A percentile compares a stretch with the other conserved stretches of the same genome.
phyloP scores from a whole-genome alignment of 2,888 invertebrate genomes.

The Oegoconia quadripuncta region DNA sequence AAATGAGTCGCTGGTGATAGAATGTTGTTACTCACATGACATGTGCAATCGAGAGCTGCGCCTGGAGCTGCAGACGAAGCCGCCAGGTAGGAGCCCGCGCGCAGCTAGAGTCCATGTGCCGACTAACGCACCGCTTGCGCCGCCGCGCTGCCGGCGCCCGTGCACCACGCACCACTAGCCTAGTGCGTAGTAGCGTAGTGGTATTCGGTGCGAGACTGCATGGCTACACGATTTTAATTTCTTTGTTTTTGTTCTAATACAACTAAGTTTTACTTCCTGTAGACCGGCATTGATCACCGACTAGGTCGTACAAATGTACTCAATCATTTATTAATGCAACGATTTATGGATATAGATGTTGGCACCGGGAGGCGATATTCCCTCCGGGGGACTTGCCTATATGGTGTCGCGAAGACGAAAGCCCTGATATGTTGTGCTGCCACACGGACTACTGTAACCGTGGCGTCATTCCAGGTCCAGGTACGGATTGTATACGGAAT shows the following conservation, averaged over 20 bases:
- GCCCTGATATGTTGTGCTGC: conserved; percentile 80
- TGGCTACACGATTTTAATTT: conserved; percentile 47
- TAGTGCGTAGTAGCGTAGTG: conserved; percentile 48
- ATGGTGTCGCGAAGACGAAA: conserved; percentile 77
- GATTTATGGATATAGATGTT: conserved; percentile 80
- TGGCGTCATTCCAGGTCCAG: conserved; percentile 56
- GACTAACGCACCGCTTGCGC: conserved; percentile 37
- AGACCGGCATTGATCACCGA: conserved; percentile 74
- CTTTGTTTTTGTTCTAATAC: conserved; percentile 53
- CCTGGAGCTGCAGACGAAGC: conserved; percentile 82
- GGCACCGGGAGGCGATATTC: conserved; percentile 76
- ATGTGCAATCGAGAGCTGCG: conserved; percentile 87
- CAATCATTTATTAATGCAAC: conserved; percentile 44
- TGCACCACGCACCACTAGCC: conserved; percentile 3
- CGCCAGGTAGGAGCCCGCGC: conserved; percentile 81
- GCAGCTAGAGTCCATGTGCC: conserved; percentile 31
- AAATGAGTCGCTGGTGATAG: conserved; percentile 88
- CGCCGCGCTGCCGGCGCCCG: conserved; percentile 17
- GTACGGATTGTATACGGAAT: conserved; percentile 38
- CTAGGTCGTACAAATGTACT: conserved; percentile 25
- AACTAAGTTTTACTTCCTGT: conserved; percentile 57
- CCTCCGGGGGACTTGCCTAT: conserved; percentile 80
- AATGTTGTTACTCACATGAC: conserved; percentile 87
- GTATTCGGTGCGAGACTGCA: conserved; percentile 61
- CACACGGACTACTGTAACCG: conserved; percentile 85